Percentiles rank a stretch among this genome's conserved stretches.
Evolutionary conservation across 2,888 invertebrate genomes (phyloP).

Genomic region (Lasioglossum leucozonium): DNA sequence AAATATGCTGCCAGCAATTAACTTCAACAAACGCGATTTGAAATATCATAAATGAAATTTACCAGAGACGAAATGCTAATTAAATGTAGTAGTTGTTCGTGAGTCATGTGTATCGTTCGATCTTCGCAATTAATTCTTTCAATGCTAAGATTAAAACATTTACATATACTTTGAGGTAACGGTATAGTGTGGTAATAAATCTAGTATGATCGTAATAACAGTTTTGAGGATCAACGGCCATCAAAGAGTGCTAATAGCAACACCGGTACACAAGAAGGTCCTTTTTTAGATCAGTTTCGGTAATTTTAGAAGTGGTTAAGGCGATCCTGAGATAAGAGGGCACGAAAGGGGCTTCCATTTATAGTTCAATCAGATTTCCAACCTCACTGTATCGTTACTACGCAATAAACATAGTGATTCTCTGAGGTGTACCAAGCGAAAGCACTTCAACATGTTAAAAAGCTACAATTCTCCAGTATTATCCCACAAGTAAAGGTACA

Average conservation of each 20-base stretch:
- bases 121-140: not conserved
- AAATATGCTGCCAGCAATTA: conserved; percentile 24
- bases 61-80: not conserved
- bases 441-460: not conserved
- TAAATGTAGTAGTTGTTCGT: not conserved
- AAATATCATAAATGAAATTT: conserved; percentile 15
- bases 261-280: not conserved
- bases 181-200: not conserved
- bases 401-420: not conserved
- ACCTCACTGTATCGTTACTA: not conserved
- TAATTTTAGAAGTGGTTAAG: not conserved
- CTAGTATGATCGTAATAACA: not conserved
- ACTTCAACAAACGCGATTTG: conserved; percentile 17
- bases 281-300: not conserved
- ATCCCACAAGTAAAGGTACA: no score
- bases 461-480: not conserved
- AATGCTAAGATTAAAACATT: not conserved
- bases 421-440: not conserved
- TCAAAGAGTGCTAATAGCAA: not conserved
- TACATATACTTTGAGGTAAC: not conserved
- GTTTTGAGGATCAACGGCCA: not conserved
- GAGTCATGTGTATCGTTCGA: conserved; percentile 10
- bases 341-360: not conserved
- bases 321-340: not conserved
- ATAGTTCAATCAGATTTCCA: not conserved